Percentiles rank a stretch among this genome's conserved stretches.
These are phyloP conservation scores for human DNA, from an alignment of 2,113 vertebrate species.

Conservation along the genomic window DNA sequence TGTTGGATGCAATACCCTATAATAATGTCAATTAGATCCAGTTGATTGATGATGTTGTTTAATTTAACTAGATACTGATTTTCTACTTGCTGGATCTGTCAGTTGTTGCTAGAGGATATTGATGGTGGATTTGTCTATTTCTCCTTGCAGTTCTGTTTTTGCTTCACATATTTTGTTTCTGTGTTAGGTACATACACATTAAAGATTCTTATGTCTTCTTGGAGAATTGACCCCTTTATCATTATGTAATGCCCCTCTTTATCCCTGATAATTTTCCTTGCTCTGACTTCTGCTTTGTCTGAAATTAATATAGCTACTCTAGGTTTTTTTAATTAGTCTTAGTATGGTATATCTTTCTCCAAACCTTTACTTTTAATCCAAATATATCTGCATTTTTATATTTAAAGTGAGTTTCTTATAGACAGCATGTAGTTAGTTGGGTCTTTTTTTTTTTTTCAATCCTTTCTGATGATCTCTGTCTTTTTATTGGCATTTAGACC, in stretches of 20 bases:
- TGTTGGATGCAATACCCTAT: constrained; percentile 51
- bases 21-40: constrained; percentile 46
- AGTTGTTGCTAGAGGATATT: constrained; percentile 2
- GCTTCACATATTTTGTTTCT: not conserved
- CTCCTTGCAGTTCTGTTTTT: not conserved
- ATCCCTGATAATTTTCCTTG: constrained; percentile 8
- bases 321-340: constrained; percentile 19
- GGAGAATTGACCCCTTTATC: not conserved
- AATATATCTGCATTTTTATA: not conserved
- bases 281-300: constrained; percentile 22
- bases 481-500: constrained; percentile 7
- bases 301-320: not conserved
- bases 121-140: constrained; percentile 10
- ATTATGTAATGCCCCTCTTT: not conserved
- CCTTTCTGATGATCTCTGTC: not conserved
- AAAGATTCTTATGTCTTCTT: not conserved
- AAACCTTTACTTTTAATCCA: not conserved
- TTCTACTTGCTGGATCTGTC: constrained; percentile 44
- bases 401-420: constrained; percentile 12
- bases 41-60: constrained; percentile 45
- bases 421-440: constrained; percentile 32
- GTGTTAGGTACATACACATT: not conserved
- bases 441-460: not conserved
- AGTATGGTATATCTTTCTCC: not conserved
- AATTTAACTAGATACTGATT: constrained; percentile 43